Evolutionary conservation across 1,140 invertebrate genomes (phyloP).

Genomic region (Cataglyphis hispanica): DNA sequence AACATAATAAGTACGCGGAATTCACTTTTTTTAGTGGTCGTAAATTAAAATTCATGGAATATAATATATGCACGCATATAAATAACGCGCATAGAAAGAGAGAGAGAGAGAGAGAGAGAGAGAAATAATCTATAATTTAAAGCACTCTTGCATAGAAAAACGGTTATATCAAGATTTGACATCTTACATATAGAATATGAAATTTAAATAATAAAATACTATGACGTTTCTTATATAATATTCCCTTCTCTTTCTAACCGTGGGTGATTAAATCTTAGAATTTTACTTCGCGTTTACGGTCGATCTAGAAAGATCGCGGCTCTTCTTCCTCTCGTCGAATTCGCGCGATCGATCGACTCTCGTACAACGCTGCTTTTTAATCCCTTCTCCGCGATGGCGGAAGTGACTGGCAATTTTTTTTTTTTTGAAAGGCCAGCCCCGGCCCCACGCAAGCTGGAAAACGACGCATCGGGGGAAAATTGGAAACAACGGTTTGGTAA

Average conservation of each 20-base stretch:
- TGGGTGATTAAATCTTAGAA: neutral
- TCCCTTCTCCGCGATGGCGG: conserved; percentile 59
- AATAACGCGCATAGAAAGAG: no score
- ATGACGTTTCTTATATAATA: neutral
- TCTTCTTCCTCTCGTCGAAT: neutral
- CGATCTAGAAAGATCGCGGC: conserved; percentile 46
- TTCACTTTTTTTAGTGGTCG: conserved; percentile 6
- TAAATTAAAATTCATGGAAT: conserved; percentile 14
- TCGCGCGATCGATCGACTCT: conserved; percentile 54
- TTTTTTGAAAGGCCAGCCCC: conserved; percentile 61
- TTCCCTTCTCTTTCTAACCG: neutral
- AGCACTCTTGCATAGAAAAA: neutral
- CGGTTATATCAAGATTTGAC: neutral
- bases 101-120: no score
- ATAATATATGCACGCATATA: neutral
- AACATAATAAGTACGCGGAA: conserved; percentile 27
- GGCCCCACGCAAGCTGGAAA: conserved; percentile 64
- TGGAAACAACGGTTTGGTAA: conserved; percentile 76
- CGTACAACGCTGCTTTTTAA: conserved; percentile 56
- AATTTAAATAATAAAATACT: neutral
- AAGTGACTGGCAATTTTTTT: conserved; percentile 65
- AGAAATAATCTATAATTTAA: no score
- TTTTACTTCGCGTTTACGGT: neutral
- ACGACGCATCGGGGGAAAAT: conserved; percentile 75
- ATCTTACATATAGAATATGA: conserved; percentile 3